Evolutionary conservation across 2,888 invertebrate genomes (phyloP).

Genomic region (Ornithoptera alexandrae): DNA sequence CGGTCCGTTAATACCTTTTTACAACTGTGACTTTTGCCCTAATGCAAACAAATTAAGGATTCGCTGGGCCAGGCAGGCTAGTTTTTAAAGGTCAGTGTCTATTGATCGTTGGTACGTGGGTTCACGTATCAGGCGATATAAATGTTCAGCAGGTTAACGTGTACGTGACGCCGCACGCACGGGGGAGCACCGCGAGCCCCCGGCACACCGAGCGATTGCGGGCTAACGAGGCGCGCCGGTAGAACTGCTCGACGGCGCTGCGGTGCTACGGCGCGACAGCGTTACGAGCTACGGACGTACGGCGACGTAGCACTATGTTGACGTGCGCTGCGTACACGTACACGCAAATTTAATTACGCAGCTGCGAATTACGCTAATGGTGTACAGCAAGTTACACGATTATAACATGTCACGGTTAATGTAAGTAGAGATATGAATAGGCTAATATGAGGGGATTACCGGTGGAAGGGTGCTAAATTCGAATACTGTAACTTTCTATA

Average conservation of each 20-base stretch:
- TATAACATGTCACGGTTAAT: slow-evolving; percentile 19
- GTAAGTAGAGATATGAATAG: slow-evolving; percentile 1
- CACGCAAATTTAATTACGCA: slow-evolving; percentile 22
- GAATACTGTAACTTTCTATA: not conserved
- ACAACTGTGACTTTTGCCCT: no score
- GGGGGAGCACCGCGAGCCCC: not conserved
- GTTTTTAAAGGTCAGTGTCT: no score
- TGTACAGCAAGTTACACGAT: slow-evolving; percentile 12
- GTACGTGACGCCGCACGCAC: not conserved
- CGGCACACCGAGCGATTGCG: slow-evolving; percentile 39
- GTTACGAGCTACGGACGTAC: no score
- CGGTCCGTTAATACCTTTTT: no score
- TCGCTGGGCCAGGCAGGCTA: no score
- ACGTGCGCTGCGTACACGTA: not conserved
- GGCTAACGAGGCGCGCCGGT: slow-evolving; percentile 50
- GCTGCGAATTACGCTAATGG: slow-evolving; percentile 19
- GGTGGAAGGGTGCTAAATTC: not conserved
- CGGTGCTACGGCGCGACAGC: no score
- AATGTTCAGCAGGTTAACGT: not conserved
- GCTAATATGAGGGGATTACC: not conserved
- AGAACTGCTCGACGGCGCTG: no score
- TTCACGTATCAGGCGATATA: not conserved
- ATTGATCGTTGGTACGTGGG: no score
- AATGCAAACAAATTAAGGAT: no score
- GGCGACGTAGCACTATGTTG: slow-evolving; percentile 9